A percentile compares a stretch with the other conserved stretches of the same genome.
phyloP scores from a whole-genome alignment of 2,888 invertebrate genomes.

The Rhagonycha lutea region DNA sequence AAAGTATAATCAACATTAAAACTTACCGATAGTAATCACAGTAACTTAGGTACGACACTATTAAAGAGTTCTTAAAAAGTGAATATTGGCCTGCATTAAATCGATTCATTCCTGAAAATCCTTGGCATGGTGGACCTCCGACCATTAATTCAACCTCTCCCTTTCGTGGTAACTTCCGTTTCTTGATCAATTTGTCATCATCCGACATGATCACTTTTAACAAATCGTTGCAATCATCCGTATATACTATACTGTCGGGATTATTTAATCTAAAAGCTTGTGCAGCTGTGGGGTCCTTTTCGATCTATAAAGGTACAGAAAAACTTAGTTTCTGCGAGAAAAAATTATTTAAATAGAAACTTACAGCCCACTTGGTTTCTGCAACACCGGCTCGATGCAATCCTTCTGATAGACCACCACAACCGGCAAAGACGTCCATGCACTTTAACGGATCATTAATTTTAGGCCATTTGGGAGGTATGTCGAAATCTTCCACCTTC shows the following conservation, averaged over 20 bases:
- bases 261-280: conserved; percentile 80
- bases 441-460: conserved; percentile 63
- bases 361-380: conserved; percentile 73
- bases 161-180: conserved; percentile 67
- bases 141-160: conserved; percentile 84
- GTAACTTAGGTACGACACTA: conserved; percentile 80
- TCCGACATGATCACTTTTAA: conserved; percentile 71
- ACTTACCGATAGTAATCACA: conserved; percentile 77
- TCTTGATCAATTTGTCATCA: conserved; percentile 29
- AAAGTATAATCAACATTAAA: background rate
- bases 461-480: conserved; percentile 48
- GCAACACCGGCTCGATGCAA: conserved; percentile 71
- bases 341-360: conserved; percentile 12
- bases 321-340: background rate
- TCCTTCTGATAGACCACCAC: conserved; percentile 81
- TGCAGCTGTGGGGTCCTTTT: conserved; percentile 77
- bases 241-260: conserved; percentile 72
- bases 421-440: conserved; percentile 85
- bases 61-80: conserved; percentile 82
- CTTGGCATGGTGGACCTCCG: conserved; percentile 89
- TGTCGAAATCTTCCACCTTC: conserved; percentile 31
- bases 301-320: conserved; percentile 57
- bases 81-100: conserved; percentile 85
- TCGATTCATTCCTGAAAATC: conserved; percentile 88
- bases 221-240: conserved; percentile 80